Evolutionary conservation across 2,888 invertebrate genomes (phyloP), one percentile per base, ranked within the genome.

Genomic region (Notocelia uddmanniana): DNA sequence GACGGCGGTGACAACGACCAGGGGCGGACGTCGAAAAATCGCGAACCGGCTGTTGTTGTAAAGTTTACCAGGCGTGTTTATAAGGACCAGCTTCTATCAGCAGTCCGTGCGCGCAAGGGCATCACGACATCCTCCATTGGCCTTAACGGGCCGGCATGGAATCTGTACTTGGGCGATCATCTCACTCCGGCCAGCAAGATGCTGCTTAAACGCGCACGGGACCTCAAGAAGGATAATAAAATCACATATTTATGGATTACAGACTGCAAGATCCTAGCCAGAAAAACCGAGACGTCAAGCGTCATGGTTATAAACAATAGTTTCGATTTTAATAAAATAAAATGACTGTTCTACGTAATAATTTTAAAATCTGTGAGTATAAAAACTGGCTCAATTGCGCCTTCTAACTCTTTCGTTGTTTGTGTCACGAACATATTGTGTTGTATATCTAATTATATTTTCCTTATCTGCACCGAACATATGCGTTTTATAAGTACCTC

Each of bases 1-100:
- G 13, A 1, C 13, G 13, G 54, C 54, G 52, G 19, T 10, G 13
- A 11, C 5, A 23, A 18, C 54, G 15, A 54, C 54, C 13, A 19
- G 13, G 45, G 2, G n/a, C 45, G n/a, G 5, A n/a, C 45, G 2
- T n/a, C 45, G 6, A n/a, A 45, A 0, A 13, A 13, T 13, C 54
- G 54, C 13, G 21, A 1, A 11, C 54, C 54, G 15, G 54, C 23
- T 11, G 10, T 54, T 2, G 23, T 54, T 6, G 54, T 54, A 6
- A 54, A 54, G 23, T 54, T 54, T 23, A 54, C 23, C 54, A 6
- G 54, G 54, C 54, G 54, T 13, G 13, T 54, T 2, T 54, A 23
- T 11, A 54, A 54, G 13, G 54, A 54, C 15, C 21, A 54, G 3
- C 23, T 54, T 21, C 5, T 54, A 19, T 11, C 54, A 3, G 54